phyloP scores from a whole-genome alignment of 2,888 invertebrate species.

The Mongoloraphidia duomilia region DNA sequence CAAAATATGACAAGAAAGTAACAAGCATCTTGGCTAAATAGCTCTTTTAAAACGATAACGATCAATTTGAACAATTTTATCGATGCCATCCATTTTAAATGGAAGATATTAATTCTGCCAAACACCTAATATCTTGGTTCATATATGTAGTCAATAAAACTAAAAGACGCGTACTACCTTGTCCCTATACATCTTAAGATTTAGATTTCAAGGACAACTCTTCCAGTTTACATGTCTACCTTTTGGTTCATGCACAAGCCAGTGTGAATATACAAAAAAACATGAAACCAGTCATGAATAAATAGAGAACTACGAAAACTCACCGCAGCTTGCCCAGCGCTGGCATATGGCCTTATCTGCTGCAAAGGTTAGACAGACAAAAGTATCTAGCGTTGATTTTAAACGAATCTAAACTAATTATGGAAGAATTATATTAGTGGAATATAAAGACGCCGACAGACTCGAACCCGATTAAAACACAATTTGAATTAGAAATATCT shows the following conservation, averaged over 20 bases:
- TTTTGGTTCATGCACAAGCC: too few species aligned
- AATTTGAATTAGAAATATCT: slow-evolving; percentile 15
- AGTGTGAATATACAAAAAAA: too few species aligned
- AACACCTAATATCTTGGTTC: not conserved
- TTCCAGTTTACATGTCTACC: slow-evolving; percentile 11
- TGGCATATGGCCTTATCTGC: slow-evolving; percentile 13
- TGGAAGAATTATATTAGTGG: slow-evolving; percentile 14
- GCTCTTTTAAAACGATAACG: too few species aligned
- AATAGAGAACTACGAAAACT: slow-evolving; percentile 12
- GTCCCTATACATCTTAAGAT: slow-evolving; percentile 10
- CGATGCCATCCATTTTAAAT: too few species aligned
- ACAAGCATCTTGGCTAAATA: too few species aligned
- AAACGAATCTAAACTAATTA: not conserved
- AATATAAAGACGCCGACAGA: slow-evolving; percentile 5
- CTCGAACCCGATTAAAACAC: slow-evolving; percentile 6
- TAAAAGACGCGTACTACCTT: slow-evolving; percentile 11
- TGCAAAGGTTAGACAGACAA: slow-evolving; percentile 10
- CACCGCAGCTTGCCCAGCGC: slow-evolving; percentile 16
- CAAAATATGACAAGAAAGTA: too few species aligned
- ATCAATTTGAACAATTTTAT: too few species aligned
- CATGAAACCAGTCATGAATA: too few species aligned
- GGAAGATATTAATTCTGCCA: too few species aligned
- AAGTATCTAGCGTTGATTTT: slow-evolving; percentile 3
- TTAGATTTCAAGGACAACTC: slow-evolving; percentile 4
- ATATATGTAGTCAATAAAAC: slow-evolving; percentile 9